These are phyloP conservation scores for Coracopsis vasa DNA, from an alignment of 2,113 vertebrate species.

Conservation along the genomic window DNA sequence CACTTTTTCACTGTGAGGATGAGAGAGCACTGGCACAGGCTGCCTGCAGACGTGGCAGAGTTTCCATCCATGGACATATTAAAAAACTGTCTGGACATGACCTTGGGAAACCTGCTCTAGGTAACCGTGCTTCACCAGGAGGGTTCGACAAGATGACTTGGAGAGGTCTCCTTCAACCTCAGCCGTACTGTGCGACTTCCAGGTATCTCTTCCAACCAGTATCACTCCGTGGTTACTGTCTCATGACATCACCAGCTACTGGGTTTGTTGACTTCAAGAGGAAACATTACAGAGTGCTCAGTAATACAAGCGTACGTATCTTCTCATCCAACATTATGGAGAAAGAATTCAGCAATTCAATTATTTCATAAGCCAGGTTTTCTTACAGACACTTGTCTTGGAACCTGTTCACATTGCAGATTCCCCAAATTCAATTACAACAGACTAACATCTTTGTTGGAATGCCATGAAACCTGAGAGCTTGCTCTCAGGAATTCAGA, in stretches of 20 bases:
- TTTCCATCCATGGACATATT: background rate
- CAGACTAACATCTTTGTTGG: background rate
- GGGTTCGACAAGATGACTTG: background rate
- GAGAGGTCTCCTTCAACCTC: background rate
- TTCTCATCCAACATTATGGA: background rate
- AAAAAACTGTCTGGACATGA: background rate
- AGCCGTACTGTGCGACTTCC: background rate
- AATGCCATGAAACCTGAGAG: background rate
- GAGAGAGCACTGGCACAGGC: background rate
- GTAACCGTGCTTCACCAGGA: background rate
- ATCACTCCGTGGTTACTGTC: background rate
- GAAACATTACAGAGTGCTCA: background rate
- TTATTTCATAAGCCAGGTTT: background rate
- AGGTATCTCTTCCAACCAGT: background rate
- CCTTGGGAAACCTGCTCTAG: background rate
- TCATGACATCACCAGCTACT: background rate
- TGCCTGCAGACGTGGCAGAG: background rate
- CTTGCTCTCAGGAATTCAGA: background rate
- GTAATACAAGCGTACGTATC: background rate
- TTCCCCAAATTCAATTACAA: background rate
- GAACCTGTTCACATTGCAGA: background rate
- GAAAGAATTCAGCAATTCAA: background rate
- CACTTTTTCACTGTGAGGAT: background rate
- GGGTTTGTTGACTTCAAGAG: background rate
- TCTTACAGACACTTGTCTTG: background rate